These are phyloP conservation scores for Coleophora deauratella DNA, from an alignment of 2,888 invertebrate species.

Conservation along the genomic window DNA sequence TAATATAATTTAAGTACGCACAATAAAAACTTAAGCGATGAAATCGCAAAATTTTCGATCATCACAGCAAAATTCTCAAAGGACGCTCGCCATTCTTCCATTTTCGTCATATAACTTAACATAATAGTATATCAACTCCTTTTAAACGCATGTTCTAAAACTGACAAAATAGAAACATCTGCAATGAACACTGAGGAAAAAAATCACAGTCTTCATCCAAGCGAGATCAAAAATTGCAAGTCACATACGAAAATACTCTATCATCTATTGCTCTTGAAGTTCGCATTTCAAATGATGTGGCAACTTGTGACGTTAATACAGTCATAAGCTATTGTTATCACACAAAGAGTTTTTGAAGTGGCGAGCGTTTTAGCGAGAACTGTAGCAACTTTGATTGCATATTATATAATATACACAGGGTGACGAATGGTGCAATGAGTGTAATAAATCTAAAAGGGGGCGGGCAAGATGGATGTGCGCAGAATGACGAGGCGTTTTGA, in stretches of 20 bases:
- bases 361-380: slow-evolving; percentile 24
- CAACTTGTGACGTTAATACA: slow-evolving; percentile 36
- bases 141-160: background rate
- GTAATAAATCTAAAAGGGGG: slow-evolving; percentile 39
- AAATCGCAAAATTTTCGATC: too few species aligned
- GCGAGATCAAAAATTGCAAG: slow-evolving; percentile 30
- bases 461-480: slow-evolving; percentile 43
- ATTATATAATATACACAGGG: slow-evolving; percentile 23
- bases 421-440: slow-evolving; percentile 44
- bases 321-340: slow-evolving; percentile 28
- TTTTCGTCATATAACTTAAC: background rate
- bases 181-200: slow-evolving; percentile 21
- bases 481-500: slow-evolving; percentile 42
- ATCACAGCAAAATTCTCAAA: background rate
- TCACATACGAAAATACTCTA: slow-evolving; percentile 17
- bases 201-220: slow-evolving; percentile 20
- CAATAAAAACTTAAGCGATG: too few species aligned
- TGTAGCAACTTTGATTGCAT: slow-evolving; percentile 36
- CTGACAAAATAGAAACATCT: slow-evolving; percentile 20
- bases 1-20: too few species aligned
- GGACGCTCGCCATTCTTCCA: background rate
- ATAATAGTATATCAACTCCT: slow-evolving; percentile 7
- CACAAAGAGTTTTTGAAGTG: slow-evolving; percentile 34
- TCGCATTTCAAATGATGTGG: slow-evolving; percentile 28
- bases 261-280: slow-evolving; percentile 8